These are phyloP conservation scores for Gorsachius goisagi DNA, from an alignment of 2,113 vertebrate species.

Conservation along the genomic window DNA sequence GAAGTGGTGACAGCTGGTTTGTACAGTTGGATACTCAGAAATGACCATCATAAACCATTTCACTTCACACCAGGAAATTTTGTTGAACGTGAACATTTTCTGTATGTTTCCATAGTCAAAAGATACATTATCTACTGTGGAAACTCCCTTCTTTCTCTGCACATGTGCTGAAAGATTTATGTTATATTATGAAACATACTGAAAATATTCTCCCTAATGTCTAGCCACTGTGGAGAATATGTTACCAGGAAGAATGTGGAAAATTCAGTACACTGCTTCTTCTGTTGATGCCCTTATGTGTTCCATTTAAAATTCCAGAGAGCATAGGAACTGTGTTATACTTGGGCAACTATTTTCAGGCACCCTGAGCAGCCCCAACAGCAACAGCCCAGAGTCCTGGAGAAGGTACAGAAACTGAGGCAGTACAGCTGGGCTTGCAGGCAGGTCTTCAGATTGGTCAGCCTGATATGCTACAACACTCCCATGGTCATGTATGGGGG, in stretches of 20 bases:
- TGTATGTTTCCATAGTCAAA: neutral
- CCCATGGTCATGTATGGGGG: neutral
- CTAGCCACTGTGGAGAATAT: neutral
- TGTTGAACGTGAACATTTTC: neutral
- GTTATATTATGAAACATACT: neutral
- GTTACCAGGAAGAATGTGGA: neutral
- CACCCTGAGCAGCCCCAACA: neutral
- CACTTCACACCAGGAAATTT: neutral
- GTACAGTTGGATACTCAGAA: neutral
- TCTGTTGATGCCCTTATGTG: neutral
- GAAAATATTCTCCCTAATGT: neutral
- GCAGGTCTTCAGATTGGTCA: neutral
- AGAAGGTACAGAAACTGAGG: neutral
- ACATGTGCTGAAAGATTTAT: neutral
- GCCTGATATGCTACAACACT: neutral
- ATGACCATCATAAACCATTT: neutral
- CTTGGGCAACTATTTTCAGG: neutral
- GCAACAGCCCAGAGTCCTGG: neutral
- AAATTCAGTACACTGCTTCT: neutral
- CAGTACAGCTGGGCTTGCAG: neutral
- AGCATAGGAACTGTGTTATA: neutral
- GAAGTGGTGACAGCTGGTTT: neutral
- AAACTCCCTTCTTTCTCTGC: neutral
- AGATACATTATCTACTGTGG: neutral
- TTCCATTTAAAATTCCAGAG: neutral